These are phyloP conservation scores for Elephas maximus DNA, from an alignment of 2,113 vertebrate species.

Conservation along the genomic window DNA sequence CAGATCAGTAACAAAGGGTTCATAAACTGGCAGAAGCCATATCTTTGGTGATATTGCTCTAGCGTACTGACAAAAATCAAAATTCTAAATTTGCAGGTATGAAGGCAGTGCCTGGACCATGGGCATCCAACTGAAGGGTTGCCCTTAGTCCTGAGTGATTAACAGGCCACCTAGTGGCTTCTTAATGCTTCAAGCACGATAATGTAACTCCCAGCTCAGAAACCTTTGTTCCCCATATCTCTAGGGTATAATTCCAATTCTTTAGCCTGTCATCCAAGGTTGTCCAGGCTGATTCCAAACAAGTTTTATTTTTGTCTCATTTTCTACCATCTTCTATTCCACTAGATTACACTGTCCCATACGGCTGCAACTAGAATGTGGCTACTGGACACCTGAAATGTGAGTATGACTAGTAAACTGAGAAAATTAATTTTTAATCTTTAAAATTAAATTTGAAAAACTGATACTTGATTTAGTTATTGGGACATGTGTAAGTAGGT, in stretches of 20 bases:
- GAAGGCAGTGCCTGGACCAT: not conserved
- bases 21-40: not conserved
- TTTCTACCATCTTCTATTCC: not conserved
- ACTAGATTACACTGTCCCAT: not conserved
- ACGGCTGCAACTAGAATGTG: not conserved
- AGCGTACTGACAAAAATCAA: not conserved
- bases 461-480: not conserved
- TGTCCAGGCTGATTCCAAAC: not conserved
- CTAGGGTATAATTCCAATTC: not conserved
- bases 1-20: not conserved
- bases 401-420: not conserved
- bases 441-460: not conserved
- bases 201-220: not conserved
- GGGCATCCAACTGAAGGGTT: not conserved
- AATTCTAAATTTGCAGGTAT: not conserved
- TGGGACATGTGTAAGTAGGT: not conserved
- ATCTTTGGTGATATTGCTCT: not conserved
- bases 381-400: not conserved
- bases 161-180: not conserved
- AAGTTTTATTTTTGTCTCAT: not conserved
- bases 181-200: not conserved
- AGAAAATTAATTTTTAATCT: conserved; percentile 37
- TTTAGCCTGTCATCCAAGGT: not conserved
- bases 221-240: not conserved
- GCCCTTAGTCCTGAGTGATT: not conserved